Conservation (phyloP, 2,797 vertebrate genomes). For the Smutsia gigantea region DNA sequence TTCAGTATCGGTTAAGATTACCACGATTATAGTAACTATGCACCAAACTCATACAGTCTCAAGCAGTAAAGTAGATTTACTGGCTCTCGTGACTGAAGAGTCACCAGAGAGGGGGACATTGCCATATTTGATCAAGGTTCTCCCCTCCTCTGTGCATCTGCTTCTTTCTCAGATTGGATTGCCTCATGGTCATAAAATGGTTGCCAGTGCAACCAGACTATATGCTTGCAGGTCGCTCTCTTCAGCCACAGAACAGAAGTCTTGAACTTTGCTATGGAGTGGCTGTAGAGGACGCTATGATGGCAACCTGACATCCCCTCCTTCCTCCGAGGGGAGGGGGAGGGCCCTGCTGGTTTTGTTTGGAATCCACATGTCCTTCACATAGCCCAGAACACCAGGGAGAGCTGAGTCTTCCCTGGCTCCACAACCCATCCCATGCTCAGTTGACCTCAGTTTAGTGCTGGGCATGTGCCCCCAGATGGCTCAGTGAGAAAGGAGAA, state of each 20-base stretch:
- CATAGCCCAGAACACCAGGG: background rate
- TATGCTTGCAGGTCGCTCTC: background rate
- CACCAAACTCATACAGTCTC: background rate
- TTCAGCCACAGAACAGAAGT: background rate
- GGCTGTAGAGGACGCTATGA: too few species aligned
- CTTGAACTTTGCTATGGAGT: background rate
- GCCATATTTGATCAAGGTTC: background rate
- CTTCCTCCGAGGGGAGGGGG: too few species aligned
- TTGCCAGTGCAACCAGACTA: background rate
- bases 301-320: background rate
- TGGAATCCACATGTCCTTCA: background rate
- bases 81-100: background rate
- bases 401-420: background rate
- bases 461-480: background rate
- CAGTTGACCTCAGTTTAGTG: background rate
- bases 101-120: background rate
- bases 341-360: background rate
- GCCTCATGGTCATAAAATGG: background rate
- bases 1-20: background rate
- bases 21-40: background rate
- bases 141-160: background rate
- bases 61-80: background rate
- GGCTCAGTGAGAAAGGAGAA: background rate
- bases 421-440: background rate
- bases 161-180: background rate